phyloP scores from a whole-genome alignment of 2,797 vertebrate genomes.

The Lerista edwardsae region DNA sequence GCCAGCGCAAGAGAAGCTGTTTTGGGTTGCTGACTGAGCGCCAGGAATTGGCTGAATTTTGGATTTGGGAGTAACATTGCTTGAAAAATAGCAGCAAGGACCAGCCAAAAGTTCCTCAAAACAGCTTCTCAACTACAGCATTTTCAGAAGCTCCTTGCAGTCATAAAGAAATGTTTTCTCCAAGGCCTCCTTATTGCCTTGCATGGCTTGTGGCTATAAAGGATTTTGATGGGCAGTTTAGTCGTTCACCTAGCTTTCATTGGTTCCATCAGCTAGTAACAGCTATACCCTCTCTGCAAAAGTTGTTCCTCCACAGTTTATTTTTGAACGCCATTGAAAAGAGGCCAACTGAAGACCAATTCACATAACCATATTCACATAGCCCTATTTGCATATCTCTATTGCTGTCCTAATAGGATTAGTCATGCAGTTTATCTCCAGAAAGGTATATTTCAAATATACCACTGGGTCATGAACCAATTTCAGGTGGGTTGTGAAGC shows the following conservation, averaged over 20 bases:
- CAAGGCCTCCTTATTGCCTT: neutral
- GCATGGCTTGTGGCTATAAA: too few species aligned
- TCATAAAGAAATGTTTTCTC: neutral
- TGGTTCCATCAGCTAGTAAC: neutral
- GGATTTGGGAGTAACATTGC: too few species aligned
- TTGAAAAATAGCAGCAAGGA: too few species aligned
- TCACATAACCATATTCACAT: neutral
- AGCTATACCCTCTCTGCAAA: too few species aligned
- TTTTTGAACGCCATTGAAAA: too few species aligned
- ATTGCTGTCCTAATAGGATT: too few species aligned
- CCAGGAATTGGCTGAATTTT: too few species aligned
- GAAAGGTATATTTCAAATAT: neutral
- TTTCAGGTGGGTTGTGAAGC: too few species aligned
- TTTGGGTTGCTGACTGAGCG: too few species aligned
- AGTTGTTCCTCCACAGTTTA: neutral
- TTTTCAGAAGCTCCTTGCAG: neutral
- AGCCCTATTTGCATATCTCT: too few species aligned
- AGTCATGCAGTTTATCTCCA: neutral
- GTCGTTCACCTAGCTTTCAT: too few species aligned
- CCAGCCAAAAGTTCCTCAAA: neutral
- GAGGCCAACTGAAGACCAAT: neutral
- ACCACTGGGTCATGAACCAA: too few species aligned
- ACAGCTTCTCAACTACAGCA: neutral
- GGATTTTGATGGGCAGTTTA: neutral
- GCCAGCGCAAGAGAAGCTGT: neutral